These are phyloP conservation scores for Ariolimax columbianus DNA, from an alignment of 2,888 invertebrate species.

Conservation along the genomic window DNA sequence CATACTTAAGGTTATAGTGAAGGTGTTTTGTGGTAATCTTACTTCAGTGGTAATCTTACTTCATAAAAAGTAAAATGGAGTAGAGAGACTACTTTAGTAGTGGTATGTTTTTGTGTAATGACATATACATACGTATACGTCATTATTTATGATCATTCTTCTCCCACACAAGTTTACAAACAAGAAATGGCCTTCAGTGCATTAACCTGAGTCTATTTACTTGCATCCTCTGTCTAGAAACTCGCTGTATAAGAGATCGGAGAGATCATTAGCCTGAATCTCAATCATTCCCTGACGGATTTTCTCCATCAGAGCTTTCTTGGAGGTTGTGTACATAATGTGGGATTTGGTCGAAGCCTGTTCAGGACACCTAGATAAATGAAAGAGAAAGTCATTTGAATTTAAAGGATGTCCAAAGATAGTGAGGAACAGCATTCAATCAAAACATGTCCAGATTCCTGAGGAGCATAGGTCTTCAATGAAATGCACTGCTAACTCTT, in stretches of 20 bases:
- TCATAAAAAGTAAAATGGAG: too few species aligned
- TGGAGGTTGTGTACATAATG: slow-evolving; percentile 46
- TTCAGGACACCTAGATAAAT: slow-evolving; percentile 37
- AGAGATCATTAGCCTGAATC: slow-evolving; percentile 46
- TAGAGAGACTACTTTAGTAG: too few species aligned
- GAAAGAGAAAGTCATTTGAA: neutral
- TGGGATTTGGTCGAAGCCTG: slow-evolving; percentile 40
- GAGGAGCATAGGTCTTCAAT: too few species aligned
- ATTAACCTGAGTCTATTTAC: neutral
- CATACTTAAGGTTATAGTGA: too few species aligned
- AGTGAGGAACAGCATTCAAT: neutral
- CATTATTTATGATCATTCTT: neutral
- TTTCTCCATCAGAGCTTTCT: slow-evolving; percentile 41
- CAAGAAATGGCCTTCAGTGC: neutral
- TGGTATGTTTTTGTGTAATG: too few species aligned
- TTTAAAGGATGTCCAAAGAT: neutral
- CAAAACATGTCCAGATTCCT: too few species aligned
- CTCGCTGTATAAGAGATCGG: slow-evolving; percentile 44
- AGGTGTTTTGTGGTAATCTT: too few species aligned
- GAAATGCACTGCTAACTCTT: too few species aligned
- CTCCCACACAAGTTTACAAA: neutral
- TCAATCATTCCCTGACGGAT: slow-evolving; percentile 42
- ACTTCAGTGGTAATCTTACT: too few species aligned
- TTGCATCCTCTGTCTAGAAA: slow-evolving; percentile 43
- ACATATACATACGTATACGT: too few species aligned